phyloP scores from a whole-genome alignment of 2,113 vertebrate species.

The Peromyscus maniculatus region DNA sequence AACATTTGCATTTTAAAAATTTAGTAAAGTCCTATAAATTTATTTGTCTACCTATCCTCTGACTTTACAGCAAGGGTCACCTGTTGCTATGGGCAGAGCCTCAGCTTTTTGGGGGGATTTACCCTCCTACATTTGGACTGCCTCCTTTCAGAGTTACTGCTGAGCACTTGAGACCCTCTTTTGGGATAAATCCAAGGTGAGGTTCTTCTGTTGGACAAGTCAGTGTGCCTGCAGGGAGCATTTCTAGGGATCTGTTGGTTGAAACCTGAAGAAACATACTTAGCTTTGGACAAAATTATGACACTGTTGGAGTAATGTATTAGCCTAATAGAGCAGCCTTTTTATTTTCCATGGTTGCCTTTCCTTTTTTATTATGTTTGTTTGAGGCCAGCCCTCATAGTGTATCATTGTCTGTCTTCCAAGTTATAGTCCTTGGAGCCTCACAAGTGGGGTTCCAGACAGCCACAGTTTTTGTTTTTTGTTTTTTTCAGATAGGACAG shows the following conservation, averaged over 20 bases:
- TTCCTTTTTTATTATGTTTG: not conserved
- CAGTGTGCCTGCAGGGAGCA: not conserved
- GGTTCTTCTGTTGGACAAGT: conserved; percentile 62
- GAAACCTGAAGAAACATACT: conserved; percentile 32
- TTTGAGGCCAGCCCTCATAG: not conserved
- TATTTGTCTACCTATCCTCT: conserved; percentile 65
- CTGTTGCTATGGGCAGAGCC: conserved; percentile 56
- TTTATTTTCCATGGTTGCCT: not conserved
- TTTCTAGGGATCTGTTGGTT: conserved; percentile 46
- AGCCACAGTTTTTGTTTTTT: not conserved
- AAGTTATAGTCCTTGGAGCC: not conserved
- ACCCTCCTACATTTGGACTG: conserved; percentile 58
- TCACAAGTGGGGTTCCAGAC: not conserved
- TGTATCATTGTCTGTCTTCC: not conserved
- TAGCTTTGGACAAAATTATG: conserved; percentile 25
- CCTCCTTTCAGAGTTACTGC: conserved; percentile 66
- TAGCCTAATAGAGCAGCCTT: not conserved
- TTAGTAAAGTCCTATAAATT: conserved; percentile 38
- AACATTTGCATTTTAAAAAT: conserved; percentile 39
- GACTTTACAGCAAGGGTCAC: conserved; percentile 51
- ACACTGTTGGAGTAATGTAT: not conserved
- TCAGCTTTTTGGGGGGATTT: conserved; percentile 56
- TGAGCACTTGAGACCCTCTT: conserved; percentile 68
- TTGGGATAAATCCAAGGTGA: conserved; percentile 72
- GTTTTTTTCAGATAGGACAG: not conserved